Evolutionary conservation across 2,113 vertebrate genomes (phyloP).

Genomic region (Dicentrarchus labrax): DNA sequence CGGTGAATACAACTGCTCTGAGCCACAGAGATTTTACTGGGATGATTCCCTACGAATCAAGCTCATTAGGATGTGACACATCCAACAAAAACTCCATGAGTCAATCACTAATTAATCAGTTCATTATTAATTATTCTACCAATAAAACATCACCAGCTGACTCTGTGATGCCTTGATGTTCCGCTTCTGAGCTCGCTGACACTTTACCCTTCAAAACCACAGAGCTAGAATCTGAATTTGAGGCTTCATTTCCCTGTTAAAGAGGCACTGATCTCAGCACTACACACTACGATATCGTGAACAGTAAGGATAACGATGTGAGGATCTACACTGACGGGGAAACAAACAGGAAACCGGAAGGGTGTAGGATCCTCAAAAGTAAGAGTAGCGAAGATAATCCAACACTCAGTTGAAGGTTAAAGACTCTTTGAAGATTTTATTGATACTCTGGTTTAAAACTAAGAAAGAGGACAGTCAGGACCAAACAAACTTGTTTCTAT

Average conservation of each 20-base stretch:
- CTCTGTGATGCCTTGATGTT: neutral
- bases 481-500: too few species aligned
- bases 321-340: too few species aligned
- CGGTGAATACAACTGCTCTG: constrained; percentile 23
- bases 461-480: too few species aligned
- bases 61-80: neutral
- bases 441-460: too few species aligned
- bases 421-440: too few species aligned
- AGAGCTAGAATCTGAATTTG: neutral
- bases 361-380: too few species aligned
- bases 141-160: neutral
- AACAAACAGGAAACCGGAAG: too few species aligned
- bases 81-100: neutral
- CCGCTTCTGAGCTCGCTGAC: neutral
- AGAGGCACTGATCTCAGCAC: too few species aligned
- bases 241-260: neutral
- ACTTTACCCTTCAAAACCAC: neutral
- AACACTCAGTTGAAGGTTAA: too few species aligned
- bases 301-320: too few species aligned
- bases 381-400: too few species aligned
- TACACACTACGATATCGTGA: too few species aligned
- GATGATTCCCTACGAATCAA: constrained; percentile 29
- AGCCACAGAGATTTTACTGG: neutral
- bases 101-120: constrained; percentile 23
- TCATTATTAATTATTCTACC: neutral